A percentile compares a stretch with the other conserved stretches of the same genome.
Conservation (phyloP, 2,888 invertebrate genomes). For the Zaprionus bogoriensis region DNA sequence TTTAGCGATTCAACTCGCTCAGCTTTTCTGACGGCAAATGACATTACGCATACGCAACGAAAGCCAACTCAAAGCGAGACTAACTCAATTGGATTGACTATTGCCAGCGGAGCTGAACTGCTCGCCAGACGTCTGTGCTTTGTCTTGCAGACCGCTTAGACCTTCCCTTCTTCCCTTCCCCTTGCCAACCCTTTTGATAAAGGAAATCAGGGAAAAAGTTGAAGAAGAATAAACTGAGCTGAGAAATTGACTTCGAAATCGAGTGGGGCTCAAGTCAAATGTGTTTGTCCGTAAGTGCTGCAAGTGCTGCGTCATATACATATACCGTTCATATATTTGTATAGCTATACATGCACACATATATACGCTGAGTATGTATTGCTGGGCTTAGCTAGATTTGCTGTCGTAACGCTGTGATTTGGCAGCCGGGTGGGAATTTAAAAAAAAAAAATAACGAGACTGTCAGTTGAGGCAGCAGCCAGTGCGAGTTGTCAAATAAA, state of each 20-base stretch:
- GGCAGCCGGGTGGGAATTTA: constrained; percentile 28
- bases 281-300: constrained; percentile 43
- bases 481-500: constrained; percentile 46
- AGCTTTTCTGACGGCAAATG: neutral
- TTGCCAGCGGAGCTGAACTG: constrained; percentile 27
- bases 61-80: constrained; percentile 23
- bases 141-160: too few species aligned
- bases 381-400: too few species aligned
- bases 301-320: too few species aligned
- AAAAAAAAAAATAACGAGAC: constrained; percentile 42
- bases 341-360: too few species aligned
- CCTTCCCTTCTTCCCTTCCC: neutral
- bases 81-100: constrained; percentile 53
- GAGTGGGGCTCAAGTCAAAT: constrained; percentile 57
- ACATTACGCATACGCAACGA: constrained; percentile 46
- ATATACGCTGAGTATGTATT: too few species aligned
- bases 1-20: neutral
- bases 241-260: constrained; percentile 41
- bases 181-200: constrained; percentile 16
- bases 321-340: too few species aligned
- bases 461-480: neutral
- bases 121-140: too few species aligned
- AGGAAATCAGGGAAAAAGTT: neutral
- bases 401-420: constrained; percentile 40
- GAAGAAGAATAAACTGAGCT: constrained; percentile 11